phyloP scores from a whole-genome alignment of 2,113 vertebrate species.

The Cercocebus atys region DNA sequence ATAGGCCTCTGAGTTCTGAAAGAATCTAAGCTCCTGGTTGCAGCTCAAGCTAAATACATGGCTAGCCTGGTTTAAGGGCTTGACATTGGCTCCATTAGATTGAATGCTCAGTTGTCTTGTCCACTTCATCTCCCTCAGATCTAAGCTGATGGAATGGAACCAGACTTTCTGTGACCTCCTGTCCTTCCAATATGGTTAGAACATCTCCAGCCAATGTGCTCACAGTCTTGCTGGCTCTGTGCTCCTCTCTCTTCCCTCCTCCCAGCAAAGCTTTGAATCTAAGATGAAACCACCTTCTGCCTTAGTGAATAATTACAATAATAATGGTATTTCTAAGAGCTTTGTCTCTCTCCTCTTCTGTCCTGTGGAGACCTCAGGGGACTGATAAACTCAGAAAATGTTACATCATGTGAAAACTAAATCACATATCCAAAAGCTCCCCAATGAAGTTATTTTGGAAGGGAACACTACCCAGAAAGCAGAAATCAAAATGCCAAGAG shows the following conservation, averaged over 20 bases:
- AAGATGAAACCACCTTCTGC: slow-evolving; percentile 31
- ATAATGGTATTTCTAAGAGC: slow-evolving; percentile 37
- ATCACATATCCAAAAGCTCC: slow-evolving; percentile 9
- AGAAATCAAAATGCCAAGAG: slow-evolving; percentile 49
- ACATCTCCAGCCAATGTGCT: neutral
- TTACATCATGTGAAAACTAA: slow-evolving; percentile 58
- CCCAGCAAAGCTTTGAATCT: neutral
- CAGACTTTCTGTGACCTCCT: neutral
- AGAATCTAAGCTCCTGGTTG: neutral
- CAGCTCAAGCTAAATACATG: neutral
- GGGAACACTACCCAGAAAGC: neutral
- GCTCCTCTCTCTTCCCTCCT: neutral
- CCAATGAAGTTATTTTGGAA: slow-evolving; percentile 46
- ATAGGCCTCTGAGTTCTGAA: neutral
- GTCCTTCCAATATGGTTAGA: neutral
- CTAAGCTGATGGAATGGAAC: too few relatives aligned
- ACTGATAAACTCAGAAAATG: slow-evolving; percentile 48
- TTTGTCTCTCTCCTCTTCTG: neutral
- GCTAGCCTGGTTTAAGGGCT: fast-evolving
- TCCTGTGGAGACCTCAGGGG: neutral
- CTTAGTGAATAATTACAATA: slow-evolving; percentile 35
- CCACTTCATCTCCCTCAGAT: neutral
- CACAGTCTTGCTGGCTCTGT: too few relatives aligned
- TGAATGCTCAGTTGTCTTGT: fast-evolving
- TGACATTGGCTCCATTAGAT: neutral